Evolutionary conservation across 1,140 invertebrate species (phyloP).

Genomic region (Charaxes varanes): DNA sequence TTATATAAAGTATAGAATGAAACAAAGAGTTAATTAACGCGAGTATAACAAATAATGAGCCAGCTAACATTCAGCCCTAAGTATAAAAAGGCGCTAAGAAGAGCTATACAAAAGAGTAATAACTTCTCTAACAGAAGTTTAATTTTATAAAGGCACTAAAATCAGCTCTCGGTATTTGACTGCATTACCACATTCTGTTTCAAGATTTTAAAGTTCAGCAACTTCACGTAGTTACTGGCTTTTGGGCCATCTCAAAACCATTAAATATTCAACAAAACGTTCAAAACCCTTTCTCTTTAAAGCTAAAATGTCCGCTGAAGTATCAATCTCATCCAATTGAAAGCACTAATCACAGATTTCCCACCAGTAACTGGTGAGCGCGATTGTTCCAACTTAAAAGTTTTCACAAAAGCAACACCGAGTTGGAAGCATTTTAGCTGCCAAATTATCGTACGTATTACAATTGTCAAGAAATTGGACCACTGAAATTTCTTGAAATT

Average conservation of each 20-base stretch:
- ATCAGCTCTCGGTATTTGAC: slow-evolving; percentile 8
- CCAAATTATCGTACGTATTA: slow-evolving; percentile 25
- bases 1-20: slow-evolving; percentile 1
- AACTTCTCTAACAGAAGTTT: slow-evolving; percentile 10
- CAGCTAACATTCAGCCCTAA: slow-evolving; percentile 5
- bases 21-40: slow-evolving; percentile 15
- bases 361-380: slow-evolving; percentile 19
- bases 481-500: too few species aligned
- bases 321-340: slow-evolving; percentile 23
- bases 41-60: slow-evolving; percentile 17
- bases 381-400: slow-evolving; percentile 19
- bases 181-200: slow-evolving; percentile 8
- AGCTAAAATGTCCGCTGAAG: slow-evolving; percentile 16
- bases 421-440: slow-evolving; percentile 23
- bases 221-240: slow-evolving; percentile 16
- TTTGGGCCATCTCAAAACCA: slow-evolving; percentile 11
- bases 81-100: slow-evolving; percentile 11
- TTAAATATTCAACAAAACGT: slow-evolving; percentile 14
- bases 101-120: slow-evolving; percentile 9
- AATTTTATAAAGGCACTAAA: slow-evolving; percentile 12
- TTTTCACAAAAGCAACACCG: slow-evolving; percentile 16
- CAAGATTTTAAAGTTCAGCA: slow-evolving; percentile 14
- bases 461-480: slow-evolving; percentile 11
- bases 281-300: slow-evolving; percentile 9
- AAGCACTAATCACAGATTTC: slow-evolving; percentile 28